phyloP scores from a whole-genome alignment of 2,888 invertebrate species.

The Pherbina coryleti region DNA sequence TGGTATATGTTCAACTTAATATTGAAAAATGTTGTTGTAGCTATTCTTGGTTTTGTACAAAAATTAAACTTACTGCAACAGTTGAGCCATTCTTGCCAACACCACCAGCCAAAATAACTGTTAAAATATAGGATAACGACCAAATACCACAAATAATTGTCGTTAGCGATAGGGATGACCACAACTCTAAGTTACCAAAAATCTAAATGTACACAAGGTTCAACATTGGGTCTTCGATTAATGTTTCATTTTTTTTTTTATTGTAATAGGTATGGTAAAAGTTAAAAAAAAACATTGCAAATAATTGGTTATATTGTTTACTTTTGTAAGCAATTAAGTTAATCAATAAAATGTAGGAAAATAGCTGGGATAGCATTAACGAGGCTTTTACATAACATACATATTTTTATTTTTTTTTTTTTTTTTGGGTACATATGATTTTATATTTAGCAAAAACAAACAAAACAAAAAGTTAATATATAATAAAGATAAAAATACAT shows the following conservation, averaged over 20 bases:
- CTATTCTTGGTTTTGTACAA: constrained; percentile 17
- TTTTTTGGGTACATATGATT: no score
- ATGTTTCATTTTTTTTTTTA: background rate
- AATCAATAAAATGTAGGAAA: no score
- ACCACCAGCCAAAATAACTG: constrained; percentile 90
- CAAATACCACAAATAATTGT: constrained; percentile 80
- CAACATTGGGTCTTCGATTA: constrained; percentile 18
- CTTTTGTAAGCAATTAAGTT: no score
- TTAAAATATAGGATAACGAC: constrained; percentile 80
- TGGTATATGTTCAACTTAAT: constrained; percentile 44
- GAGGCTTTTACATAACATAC: no score
- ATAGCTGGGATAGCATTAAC: no score
- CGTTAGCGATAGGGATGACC: constrained; percentile 82
- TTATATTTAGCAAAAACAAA: background rate
- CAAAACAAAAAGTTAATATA: constrained; percentile 21
- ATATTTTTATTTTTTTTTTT: no score
- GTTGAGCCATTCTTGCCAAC: constrained; percentile 99
- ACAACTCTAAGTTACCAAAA: constrained; percentile 77
- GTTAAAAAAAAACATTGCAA: background rate
- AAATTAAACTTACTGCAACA: constrained; percentile 88
- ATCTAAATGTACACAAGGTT: constrained; percentile 68
- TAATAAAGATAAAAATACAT: background rate
- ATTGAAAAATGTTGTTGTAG: constrained; percentile 18
- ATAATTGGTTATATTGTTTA: constrained; percentile 2
- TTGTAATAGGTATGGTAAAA: background rate